phyloP scores from a whole-genome alignment of 2,888 invertebrate genomes.

The Loripinus fragilis region DNA sequence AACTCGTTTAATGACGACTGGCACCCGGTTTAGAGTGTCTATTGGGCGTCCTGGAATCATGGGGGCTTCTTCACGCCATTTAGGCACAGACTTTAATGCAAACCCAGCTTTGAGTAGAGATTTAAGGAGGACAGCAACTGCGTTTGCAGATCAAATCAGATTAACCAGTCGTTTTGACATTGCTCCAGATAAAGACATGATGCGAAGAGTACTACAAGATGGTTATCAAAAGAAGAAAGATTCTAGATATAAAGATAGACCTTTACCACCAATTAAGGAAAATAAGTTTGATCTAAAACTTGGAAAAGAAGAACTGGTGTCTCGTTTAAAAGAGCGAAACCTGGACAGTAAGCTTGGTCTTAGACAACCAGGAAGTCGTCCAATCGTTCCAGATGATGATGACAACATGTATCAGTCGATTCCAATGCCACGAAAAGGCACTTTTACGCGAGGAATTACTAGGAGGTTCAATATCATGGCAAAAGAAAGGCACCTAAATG shows the following conservation, averaged over 20 bases:
- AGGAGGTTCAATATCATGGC: constrained; percentile 30
- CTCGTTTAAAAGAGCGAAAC: constrained; percentile 24
- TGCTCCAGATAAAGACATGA: constrained; percentile 28
- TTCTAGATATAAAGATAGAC: constrained; percentile 39
- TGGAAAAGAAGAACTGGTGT: constrained; percentile 31
- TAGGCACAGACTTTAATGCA: background rate
- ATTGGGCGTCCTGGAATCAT: constrained; percentile 7
- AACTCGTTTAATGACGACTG: constrained; percentile 42
- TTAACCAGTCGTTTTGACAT: background rate
- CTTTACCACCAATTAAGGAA: constrained; percentile 36
- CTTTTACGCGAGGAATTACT: constrained; percentile 36
- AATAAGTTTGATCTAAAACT: constrained; percentile 32
- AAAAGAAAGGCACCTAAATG: background rate
- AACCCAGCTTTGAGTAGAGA: background rate
- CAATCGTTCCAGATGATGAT: constrained; percentile 16
- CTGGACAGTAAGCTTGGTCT: background rate
- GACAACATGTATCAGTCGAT: constrained; percentile 25
- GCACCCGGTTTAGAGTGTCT: constrained; percentile 33
- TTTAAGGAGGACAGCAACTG: background rate
- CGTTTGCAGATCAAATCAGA: background rate
- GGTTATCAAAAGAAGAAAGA: constrained; percentile 33
- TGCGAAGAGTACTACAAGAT: constrained; percentile 23
- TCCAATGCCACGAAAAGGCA: constrained; percentile 25
- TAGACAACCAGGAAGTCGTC: constrained; percentile 14
- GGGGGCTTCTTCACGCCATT: constrained; percentile 30